These are phyloP conservation scores for Apodemia zela DNA, from an alignment of 2,888 invertebrate genomes.

Conservation along the genomic window DNA sequence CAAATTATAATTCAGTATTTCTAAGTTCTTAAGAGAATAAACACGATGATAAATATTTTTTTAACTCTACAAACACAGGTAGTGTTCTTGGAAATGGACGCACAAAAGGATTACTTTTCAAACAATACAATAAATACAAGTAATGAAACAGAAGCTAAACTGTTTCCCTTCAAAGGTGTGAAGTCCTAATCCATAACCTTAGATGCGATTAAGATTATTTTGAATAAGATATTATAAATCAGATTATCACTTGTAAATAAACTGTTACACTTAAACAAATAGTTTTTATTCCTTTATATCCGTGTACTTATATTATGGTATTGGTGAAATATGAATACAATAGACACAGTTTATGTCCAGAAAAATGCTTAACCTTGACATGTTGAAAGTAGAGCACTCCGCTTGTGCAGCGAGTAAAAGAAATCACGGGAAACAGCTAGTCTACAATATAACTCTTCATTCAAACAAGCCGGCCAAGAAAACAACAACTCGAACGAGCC, in stretches of 20 bases:
- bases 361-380: no score
- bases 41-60: no score
- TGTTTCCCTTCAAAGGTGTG: constrained; percentile 43
- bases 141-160: constrained; percentile 58
- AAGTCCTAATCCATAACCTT: not conserved
- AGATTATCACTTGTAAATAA: not conserved
- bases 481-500: not conserved
- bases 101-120: constrained; percentile 50
- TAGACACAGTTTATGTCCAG: no score
- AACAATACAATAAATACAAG: constrained; percentile 63
- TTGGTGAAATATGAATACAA: no score
- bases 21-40: no score
- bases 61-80: constrained; percentile 24
- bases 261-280: no score
- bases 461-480: not conserved
- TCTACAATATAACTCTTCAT: not conserved
- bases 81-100: constrained; percentile 40
- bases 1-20: no score
- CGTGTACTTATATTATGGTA: no score
- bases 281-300: no score
- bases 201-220: constrained; percentile 12
- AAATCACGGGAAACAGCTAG: no score
- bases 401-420: no score
- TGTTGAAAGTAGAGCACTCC: no score
- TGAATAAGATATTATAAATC: not conserved